Evolutionary conservation across 2,888 invertebrate species (phyloP).

Genomic region (Vanessa cardui): DNA sequence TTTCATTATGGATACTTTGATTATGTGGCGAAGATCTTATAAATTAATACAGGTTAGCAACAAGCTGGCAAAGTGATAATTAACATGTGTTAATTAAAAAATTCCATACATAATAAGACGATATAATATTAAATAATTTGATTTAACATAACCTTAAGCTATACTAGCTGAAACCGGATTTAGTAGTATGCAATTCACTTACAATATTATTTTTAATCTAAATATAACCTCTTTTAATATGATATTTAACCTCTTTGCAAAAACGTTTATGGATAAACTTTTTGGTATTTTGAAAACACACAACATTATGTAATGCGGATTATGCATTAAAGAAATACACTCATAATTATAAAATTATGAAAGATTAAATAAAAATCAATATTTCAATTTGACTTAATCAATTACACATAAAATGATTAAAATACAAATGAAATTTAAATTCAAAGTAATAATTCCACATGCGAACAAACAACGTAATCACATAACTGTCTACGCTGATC

Average conservation of each 20-base stretch:
- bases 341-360: slow-evolving; percentile 41
- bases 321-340: no score
- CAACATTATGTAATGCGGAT: no score
- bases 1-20: slow-evolving; percentile 68
- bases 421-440: slow-evolving; percentile 17
- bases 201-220: no score
- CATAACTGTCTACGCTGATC: slow-evolving; percentile 19
- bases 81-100: slow-evolving; percentile 55
- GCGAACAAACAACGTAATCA: slow-evolving; percentile 23
- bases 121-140: no score
- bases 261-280: no score
- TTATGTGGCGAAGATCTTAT: slow-evolving; percentile 67
- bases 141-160: no score
- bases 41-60: slow-evolving; percentile 71
- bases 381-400: slow-evolving; percentile 31
- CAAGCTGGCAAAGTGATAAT: slow-evolving; percentile 68
- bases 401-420: slow-evolving; percentile 19
- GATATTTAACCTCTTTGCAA: no score
- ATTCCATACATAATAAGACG: no score
- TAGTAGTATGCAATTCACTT: no score
- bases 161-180: no score
- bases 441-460: slow-evolving; percentile 8
- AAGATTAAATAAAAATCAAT: background rate
- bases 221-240: background rate
- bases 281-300: no score